Evolutionary conservation across 2,113 vertebrate genomes (phyloP).

Genomic region (Myanophis thanlyinensis): DNA sequence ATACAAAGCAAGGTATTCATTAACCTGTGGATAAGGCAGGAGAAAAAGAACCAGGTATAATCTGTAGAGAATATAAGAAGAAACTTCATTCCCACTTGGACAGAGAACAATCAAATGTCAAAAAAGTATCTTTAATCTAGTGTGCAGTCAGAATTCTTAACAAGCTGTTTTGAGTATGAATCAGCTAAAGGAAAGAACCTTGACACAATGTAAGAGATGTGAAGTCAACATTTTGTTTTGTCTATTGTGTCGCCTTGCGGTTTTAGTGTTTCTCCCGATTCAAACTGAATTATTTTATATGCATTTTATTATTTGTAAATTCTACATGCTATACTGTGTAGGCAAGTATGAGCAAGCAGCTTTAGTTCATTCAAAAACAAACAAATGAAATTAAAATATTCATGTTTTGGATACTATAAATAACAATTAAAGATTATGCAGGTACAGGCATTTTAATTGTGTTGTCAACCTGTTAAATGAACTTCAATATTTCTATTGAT

Average conservation of each 20-base stretch:
- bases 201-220: not conserved
- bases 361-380: not conserved
- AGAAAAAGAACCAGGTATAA: not conserved
- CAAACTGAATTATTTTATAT: not conserved
- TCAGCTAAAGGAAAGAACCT: not conserved
- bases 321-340: not conserved
- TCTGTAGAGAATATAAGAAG: not conserved
- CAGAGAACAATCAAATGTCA: not conserved
- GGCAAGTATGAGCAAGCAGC: not conserved
- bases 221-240: not conserved
- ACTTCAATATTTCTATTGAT: not conserved
- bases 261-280: not conserved
- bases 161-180: not conserved
- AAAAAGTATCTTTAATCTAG: not conserved
- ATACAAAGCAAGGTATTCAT: not conserved
- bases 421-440: not conserved
- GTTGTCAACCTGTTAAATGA: not conserved
- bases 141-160: not conserved
- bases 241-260: not conserved
- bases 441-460: not conserved
- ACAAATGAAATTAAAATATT: not conserved
- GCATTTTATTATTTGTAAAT: not conserved
- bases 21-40: not conserved
- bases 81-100: not conserved
- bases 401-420: not conserved